Evolutionary conservation across 2,888 invertebrate genomes (phyloP), one percentile per base, ranked within the genome.

Genomic region (Magallana nippona): DNA sequence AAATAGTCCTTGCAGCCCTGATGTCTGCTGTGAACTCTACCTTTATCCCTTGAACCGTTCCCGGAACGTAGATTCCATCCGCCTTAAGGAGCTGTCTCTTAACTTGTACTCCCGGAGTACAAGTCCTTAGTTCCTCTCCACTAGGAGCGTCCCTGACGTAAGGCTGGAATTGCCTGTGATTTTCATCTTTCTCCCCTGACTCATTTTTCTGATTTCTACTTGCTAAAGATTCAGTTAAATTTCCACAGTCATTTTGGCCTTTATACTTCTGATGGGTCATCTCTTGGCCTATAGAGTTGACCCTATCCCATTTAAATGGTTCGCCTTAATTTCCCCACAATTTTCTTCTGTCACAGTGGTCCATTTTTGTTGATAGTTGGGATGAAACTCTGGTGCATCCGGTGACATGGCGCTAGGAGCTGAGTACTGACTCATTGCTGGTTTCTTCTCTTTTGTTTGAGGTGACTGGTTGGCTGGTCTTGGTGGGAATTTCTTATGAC

Each of bases 61-160:
- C 84, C 19, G 81, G 60, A 13, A 84, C 63, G 27, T 84, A 85
- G 15, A 85, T 11, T 10, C 85, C 85, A 82, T 84, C 84, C 27
- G 57, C 58, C 22, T 44, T 44, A 44, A 44, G 44, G 44, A 44
- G 44, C 44, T 44, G 44, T 44, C 44, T 44, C 44, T 44, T 44
- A 3, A 44, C 44, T 3, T 44, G 44, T 44, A 44, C 44, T 44
- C 44, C 44, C 44, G 44, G 44, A 44, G 44, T 44, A 44, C 44
- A 44, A 44, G 44, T 44, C 44, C 44, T 44, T 44, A 44, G 44
- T 44, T 44, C 44, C 44, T 44, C 44, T 44, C 44, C 44, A 44
- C 44, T 44, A 44, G 44, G 44, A 44, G 44, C 44, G 44, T 44
- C 5, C 44, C 44, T 44, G 44, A 44, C 44, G 44, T 44, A 44